phyloP scores from a whole-genome alignment of 2,113 vertebrate genomes.

The Pipa parva region DNA sequence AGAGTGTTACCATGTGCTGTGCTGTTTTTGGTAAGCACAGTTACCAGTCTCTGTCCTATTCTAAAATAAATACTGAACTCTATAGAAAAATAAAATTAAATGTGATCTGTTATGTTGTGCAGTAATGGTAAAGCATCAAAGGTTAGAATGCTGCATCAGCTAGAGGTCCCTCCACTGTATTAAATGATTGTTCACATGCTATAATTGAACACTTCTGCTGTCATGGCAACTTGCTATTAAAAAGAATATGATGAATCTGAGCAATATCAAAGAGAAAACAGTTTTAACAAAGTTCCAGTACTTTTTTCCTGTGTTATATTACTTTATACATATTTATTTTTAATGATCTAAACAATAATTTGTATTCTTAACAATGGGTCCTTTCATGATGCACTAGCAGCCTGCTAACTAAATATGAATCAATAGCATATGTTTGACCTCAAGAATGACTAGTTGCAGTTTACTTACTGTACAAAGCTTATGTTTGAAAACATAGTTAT shows the following conservation, averaged over 20 bases:
- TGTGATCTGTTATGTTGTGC: not conserved
- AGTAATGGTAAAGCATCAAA: slow-evolving; percentile 1
- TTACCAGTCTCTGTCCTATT: not conserved
- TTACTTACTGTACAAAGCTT: no score
- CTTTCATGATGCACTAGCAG: not conserved
- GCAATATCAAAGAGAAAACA: not conserved
- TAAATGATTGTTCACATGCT: slow-evolving; percentile 1
- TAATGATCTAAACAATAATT: not conserved
- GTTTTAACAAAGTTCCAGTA: not conserved
- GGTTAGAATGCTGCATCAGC: not conserved
- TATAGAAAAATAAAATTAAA: not conserved
- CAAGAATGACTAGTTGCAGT: no score
- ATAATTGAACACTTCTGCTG: not conserved
- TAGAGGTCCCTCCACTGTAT: not conserved
- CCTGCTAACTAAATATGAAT: no score
- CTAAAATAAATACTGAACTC: not conserved
- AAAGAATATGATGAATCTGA: not conserved
- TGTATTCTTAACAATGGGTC: not conserved
- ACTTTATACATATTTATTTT: not conserved
- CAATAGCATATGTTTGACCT: no score
- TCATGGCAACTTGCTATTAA: not conserved
- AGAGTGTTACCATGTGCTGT: not conserved
- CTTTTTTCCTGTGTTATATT: not conserved
- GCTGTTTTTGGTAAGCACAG: not conserved
- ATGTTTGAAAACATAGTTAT: no score